phyloP scores from a whole-genome alignment of 2,113 vertebrate species.

The Heliornis fulica region DNA sequence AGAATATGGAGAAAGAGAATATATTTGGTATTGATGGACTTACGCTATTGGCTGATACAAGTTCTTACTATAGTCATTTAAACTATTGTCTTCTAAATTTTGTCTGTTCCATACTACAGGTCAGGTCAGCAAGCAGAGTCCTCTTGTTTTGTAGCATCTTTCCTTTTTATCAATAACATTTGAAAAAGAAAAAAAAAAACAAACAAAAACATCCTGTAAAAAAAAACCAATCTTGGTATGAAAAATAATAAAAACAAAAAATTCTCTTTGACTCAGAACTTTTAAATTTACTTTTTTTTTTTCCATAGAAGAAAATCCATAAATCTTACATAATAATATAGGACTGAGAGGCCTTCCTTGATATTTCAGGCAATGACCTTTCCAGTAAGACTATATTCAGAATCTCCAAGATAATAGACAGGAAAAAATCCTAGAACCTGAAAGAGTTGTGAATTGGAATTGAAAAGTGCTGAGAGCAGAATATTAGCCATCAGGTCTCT shows the following conservation, averaged over 20 bases:
- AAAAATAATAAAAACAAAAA: background rate
- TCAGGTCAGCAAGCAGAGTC: background rate
- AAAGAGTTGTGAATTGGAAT: background rate
- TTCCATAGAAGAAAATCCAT: background rate
- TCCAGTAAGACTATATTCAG: background rate
- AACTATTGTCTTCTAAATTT: background rate
- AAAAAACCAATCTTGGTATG: background rate
- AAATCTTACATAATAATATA: background rate
- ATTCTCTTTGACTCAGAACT: too few species aligned
- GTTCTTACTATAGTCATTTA: rapidly evolving
- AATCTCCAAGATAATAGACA: background rate
- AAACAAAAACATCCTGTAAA: too few species aligned
- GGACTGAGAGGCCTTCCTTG: background rate
- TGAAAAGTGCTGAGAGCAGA: background rate
- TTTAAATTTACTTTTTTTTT: background rate
- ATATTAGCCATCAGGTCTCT: background rate
- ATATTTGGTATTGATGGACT: background rate
- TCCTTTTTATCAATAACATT: background rate
- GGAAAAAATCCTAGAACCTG: background rate
- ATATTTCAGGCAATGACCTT: background rate
- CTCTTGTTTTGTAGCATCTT: background rate
- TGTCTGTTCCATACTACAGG: background rate
- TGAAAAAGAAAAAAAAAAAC: background rate
- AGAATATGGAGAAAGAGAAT: background rate
- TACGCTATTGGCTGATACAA: background rate